Conservation (phyloP, 2,797 vertebrate species). For the Neostethus bicornis region DNA sequence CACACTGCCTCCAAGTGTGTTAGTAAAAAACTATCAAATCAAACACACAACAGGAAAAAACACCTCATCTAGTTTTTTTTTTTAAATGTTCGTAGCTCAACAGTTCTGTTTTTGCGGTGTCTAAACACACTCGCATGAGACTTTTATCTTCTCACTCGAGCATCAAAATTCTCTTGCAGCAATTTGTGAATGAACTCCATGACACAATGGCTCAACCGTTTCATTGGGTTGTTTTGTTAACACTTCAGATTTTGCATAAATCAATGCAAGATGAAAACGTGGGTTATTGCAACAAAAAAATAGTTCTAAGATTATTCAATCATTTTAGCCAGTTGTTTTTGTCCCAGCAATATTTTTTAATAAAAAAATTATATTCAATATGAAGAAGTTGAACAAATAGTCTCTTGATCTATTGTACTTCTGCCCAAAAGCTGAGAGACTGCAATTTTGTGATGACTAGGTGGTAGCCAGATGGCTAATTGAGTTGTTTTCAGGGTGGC, state of each 20-base stretch:
- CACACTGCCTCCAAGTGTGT: slow-evolving; percentile 21
- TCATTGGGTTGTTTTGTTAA: slow-evolving; percentile 26
- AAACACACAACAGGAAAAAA: slow-evolving; percentile 2
- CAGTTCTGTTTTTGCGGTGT: slow-evolving; percentile 15
- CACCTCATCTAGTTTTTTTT: not conserved
- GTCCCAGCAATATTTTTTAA: slow-evolving; percentile 16
- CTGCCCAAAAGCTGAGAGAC: slow-evolving; percentile 35
- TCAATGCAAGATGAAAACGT: slow-evolving; percentile 13
- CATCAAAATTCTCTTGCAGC: slow-evolving; percentile 11
- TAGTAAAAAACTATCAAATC: slow-evolving; percentile 5
- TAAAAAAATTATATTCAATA: slow-evolving; percentile 16
- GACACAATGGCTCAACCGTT: slow-evolving; percentile 32
- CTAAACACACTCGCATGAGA: not conserved
- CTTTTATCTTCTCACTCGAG: slow-evolving; percentile 13
- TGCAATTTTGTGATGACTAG: slow-evolving; percentile 41
- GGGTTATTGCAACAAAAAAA: slow-evolving; percentile 31
- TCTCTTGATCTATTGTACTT: slow-evolving; percentile 39
- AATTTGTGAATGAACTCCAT: slow-evolving; percentile 58
- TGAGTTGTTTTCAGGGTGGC: slow-evolving; percentile 66
- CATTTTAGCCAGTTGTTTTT: slow-evolving; percentile 19
- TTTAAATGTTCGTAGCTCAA: slow-evolving; percentile 2
- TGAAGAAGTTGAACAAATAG: slow-evolving; percentile 25
- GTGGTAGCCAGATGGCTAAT: slow-evolving; percentile 66
- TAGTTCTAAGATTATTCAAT: slow-evolving; percentile 41
- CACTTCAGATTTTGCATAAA: slow-evolving; percentile 21